phyloP scores from a whole-genome alignment of 2,888 invertebrate species.

The Drosophila suboccidentalis region DNA sequence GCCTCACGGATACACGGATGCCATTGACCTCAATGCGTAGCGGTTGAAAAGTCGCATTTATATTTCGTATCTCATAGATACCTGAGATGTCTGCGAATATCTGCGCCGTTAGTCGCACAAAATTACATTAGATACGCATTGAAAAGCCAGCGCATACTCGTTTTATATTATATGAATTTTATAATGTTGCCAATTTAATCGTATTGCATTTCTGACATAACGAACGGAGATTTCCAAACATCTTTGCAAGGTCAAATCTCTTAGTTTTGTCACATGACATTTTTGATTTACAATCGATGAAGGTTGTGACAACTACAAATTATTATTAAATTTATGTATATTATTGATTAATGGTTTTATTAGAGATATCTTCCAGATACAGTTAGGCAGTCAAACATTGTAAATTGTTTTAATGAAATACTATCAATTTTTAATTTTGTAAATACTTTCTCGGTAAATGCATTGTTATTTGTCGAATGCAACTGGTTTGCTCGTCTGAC shows the following conservation, averaged over 20 bases:
- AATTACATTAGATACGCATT: slow-evolving; percentile 51
- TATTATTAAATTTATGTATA: not conserved
- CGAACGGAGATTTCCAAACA: slow-evolving; percentile 2
- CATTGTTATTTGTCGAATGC: not conserved
- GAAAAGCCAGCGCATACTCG: slow-evolving; percentile 9
- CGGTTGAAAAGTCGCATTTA: slow-evolving; percentile 48
- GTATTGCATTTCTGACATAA: slow-evolving; percentile 4
- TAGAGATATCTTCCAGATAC: not conserved
- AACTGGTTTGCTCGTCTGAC: slow-evolving; percentile 4
- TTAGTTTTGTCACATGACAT: slow-evolving; percentile 2
- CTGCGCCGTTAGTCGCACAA: slow-evolving; percentile 29
- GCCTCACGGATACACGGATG: slow-evolving; percentile 51
- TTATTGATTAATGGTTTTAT: not conserved
- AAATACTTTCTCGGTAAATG: not conserved
- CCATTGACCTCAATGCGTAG: slow-evolving; percentile 78
- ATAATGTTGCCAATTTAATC: slow-evolving; percentile 31
- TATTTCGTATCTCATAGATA: slow-evolving; percentile 45
- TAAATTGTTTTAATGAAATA: not conserved
- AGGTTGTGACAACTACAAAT: not conserved
- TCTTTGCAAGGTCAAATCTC: slow-evolving; percentile 30
- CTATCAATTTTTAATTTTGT: not conserved
- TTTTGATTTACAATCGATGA: not conserved
- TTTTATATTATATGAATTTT: slow-evolving; percentile 18
- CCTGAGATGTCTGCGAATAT: slow-evolving; percentile 15
- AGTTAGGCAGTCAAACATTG: not conserved